Conservation (phyloP, 2,888 invertebrate genomes). For the Lepetodrilus schrolli region DNA sequence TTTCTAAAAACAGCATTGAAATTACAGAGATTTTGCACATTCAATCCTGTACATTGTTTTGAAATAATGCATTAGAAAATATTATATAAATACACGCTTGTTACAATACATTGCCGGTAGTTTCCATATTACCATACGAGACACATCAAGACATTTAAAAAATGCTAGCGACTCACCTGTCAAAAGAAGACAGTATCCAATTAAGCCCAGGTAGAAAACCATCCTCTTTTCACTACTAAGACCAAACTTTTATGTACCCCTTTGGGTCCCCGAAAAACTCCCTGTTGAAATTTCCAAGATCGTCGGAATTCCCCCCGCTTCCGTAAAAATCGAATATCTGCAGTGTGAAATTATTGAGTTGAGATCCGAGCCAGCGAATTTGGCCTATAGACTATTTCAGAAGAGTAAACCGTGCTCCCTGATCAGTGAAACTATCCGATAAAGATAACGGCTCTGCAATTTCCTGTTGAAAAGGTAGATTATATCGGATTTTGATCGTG, state of each 20-base stretch:
- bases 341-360: constrained; percentile 23
- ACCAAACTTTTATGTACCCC: constrained; percentile 15
- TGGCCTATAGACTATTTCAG: constrained; percentile 20
- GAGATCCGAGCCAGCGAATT: constrained; percentile 14
- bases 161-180: no score
- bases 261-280: not conserved
- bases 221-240: not conserved
- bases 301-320: not conserved
- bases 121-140: no score
- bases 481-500: constrained; percentile 26
- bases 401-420: constrained; percentile 5
- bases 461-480: constrained; percentile 27
- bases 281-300: constrained; percentile 7
- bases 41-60: no score
- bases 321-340: constrained; percentile 3
- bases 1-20: no score
- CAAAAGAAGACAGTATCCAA: not conserved
- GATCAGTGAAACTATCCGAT: constrained; percentile 27
- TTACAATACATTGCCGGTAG: no score
- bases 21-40: no score
- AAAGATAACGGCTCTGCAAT: constrained; percentile 25
- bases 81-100: no score
- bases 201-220: not conserved
- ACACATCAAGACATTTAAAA: no score
- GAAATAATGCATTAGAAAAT: no score